Base-by-base conservation (phyloP, 2,113 vertebrate species). In the Catharus fuscescens region DNA sequence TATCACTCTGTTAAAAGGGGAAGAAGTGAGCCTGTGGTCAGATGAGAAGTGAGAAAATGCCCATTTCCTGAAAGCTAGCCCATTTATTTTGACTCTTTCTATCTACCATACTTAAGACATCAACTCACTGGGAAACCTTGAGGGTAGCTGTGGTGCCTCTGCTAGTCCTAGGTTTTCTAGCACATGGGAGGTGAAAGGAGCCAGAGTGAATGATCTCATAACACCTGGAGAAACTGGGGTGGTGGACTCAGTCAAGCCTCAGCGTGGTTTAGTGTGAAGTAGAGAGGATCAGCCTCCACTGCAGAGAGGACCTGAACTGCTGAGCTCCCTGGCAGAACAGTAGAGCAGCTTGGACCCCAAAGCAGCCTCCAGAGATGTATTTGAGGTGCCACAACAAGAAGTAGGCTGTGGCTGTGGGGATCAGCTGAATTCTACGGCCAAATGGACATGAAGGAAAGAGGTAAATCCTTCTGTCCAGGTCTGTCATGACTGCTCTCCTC, bases 11-110 rank as follows among this genome's bases (percentile, higher is more conserved):
- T 87, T 84, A 66, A 80, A 87, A 95, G 31, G 14, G 38, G 32
- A 89, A 94, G 32, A 86, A 64, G 45, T 45, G 74, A 89, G 70
- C 29, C 47, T 95, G 38, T 1, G 4, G 90, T 80, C 74, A 89
- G 73, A 92, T 83, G 54, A 95, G 38, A 92, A 84, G 60, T 34
- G 61, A 91, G 32, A 60, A 92, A 91, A 95, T 78, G 47, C 42
- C 52, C 38, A 5, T 67, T 65, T 84, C 38, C 42, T 62, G 74
- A 91, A 84, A 87, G 73, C 52, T 60, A 81, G 65, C 32, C 78
- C 18, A 8, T 52, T 89, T 80, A 52, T 89, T 92, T 94, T 53
- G 34, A 56, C 32, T 91, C 38, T 64, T 92, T 78, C 52, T 16
- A 79, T 81, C 67, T 71, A 71, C 82, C 73, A 71, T 31, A 44